These are phyloP conservation scores for Podarcis lilfordi DNA, from an alignment of 2,797 vertebrate genomes.

Conservation along the genomic window DNA sequence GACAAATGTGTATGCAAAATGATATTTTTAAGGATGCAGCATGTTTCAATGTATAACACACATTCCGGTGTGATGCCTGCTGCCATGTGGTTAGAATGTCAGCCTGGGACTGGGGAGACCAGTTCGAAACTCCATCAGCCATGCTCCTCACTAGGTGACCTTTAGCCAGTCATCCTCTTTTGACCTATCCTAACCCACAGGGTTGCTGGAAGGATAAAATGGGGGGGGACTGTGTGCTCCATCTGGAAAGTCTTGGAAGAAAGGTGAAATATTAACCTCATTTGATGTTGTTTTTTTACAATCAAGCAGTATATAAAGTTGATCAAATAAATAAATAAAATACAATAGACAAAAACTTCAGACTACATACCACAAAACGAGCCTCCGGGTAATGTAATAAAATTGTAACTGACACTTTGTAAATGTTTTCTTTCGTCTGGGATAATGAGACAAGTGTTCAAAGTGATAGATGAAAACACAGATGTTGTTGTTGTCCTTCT, in stretches of 20 bases:
- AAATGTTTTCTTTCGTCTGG: neutral
- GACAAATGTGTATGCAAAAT: neutral
- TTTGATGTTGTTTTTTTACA: too few species aligned
- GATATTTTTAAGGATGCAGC: neutral
- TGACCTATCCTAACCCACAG: neutral
- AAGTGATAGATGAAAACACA: constrained; percentile 13
- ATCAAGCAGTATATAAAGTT: neutral
- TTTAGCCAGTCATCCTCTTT: neutral
- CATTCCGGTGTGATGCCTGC: neutral
- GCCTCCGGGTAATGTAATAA: neutral
- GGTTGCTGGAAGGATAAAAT: neutral
- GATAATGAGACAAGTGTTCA: neutral
- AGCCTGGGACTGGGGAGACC: too few species aligned
- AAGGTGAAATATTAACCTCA: neutral
- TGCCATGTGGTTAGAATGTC: neutral
- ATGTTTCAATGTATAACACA: neutral
- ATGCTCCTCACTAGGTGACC: neutral
- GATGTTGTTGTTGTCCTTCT: neutral
- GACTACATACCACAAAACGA: neutral
- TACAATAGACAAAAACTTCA: neutral
- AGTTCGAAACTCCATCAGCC: neutral
- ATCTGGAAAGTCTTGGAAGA: neutral
- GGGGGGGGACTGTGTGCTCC: too few species aligned
- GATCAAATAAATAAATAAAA: neutral
- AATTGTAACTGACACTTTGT: neutral